A percentile compares a stretch with the other conserved stretches of the same genome.
Conservation (phyloP, 2,797 vertebrate genomes). For the Picus viridis region DNA sequence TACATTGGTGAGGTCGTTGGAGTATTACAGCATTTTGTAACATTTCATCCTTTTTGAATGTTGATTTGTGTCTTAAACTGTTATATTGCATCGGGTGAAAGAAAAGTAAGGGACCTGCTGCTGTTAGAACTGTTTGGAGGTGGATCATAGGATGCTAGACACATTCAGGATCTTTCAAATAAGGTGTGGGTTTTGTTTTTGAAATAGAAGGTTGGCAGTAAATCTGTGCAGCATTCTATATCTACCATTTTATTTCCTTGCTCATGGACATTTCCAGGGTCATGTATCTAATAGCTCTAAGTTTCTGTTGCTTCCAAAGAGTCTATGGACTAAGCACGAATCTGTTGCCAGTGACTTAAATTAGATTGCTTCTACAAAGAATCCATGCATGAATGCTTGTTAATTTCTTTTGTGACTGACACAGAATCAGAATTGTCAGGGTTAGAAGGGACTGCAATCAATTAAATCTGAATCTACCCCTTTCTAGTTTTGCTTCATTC, state of each 20-base stretch:
- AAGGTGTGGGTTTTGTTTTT: accelerated
- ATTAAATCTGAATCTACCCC: too few relatives aligned
- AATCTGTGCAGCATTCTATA: background rate
- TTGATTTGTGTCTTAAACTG: background rate
- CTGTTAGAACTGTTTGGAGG: background rate
- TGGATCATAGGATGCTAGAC: background rate
- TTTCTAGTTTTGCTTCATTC: too few relatives aligned
- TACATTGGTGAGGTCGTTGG: background rate
- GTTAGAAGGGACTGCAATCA: too few relatives aligned
- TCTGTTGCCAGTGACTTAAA: background rate
- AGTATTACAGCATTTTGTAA: background rate
- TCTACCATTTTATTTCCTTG: background rate
- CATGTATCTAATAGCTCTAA: background rate
- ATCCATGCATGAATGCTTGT: accelerated
- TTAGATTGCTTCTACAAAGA: background rate
- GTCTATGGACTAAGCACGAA: accelerated
- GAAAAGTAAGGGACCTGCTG: background rate
- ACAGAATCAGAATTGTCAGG: too few relatives aligned
- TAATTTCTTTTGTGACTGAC: too few relatives aligned
- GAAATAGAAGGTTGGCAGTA: background rate
- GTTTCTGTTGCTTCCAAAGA: background rate
- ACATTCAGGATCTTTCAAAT: background rate
- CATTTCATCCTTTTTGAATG: background rate
- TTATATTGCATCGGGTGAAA: background rate
- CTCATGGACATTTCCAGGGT: accelerated